Evolutionary conservation across 2,797 vertebrate genomes (phyloP), one percentile per base, ranked within the genome.

Genomic region (Lutjanus campechanus): DNA sequence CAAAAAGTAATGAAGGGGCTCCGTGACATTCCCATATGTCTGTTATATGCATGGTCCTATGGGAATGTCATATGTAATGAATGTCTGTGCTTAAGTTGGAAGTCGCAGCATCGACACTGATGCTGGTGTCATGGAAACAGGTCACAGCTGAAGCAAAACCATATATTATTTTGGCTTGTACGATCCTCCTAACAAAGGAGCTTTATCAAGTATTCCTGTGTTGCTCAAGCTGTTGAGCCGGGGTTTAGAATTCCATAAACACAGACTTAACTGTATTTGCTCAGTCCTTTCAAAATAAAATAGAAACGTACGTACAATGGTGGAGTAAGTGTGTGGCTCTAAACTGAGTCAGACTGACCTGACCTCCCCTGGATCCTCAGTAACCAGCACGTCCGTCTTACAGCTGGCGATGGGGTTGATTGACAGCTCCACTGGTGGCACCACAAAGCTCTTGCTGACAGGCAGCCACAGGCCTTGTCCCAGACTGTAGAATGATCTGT

Each of bases 371-470:
- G 98, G 98, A 90, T 99, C 98, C 92, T 99, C 98, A 0, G 97
- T 99, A 81, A 99, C 98, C 73, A 99, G 91, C 65, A 99, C 98
- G 22, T 99, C 98, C 0, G 98, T 99, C 95, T 99, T 99, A 87
- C 98, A 99, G 95, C 98, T 99, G 92, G 98, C 98, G 17, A 99
- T 96, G 6, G 98, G 98, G 88, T 97, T 99, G 95, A 99, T 98
- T 50, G 98, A 99, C 92, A 99, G 96, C 76, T 99, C 98, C 92
- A 99, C 96, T 0, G 98, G 98, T 0, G 98, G 98, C 47, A 99
- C 98, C 89, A 99, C 98, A 0, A 99, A 99, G 92, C 97, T 99
- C 94, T 99, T 99, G 92, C 97, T 99, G 94, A 99, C 98, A 1
- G 98, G 98, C 85, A 99, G 96, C 98, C 98, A 99, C 91, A 99